Percentiles rank a stretch among this genome's conserved stretches.
Evolutionary conservation across 2,797 vertebrate species (phyloP).

Genomic region (Coregonus suidteri): DNA sequence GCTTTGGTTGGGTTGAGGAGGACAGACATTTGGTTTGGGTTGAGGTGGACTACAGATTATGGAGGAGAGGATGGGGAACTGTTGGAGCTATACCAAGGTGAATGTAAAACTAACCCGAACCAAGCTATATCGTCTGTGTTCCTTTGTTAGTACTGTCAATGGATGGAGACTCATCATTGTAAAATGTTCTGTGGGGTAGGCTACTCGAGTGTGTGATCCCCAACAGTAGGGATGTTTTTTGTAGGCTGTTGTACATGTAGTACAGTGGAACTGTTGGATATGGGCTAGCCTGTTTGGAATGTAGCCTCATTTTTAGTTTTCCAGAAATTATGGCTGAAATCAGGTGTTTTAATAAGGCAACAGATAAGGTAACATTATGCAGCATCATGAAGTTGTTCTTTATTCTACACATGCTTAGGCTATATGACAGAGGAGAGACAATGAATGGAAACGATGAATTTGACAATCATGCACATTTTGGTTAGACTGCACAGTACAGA

Average conservation of each 20-base stretch:
- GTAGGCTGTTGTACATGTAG: background rate
- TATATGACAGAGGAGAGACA: too few relatives aligned
- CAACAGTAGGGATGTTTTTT: background rate
- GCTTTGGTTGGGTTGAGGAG: background rate
- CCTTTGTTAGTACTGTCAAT: too few relatives aligned
- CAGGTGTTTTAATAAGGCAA: too few relatives aligned
- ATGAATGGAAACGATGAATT: background rate
- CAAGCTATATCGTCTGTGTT: too few relatives aligned
- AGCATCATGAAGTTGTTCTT: background rate
- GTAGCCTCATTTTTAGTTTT: background rate
- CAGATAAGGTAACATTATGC: too few relatives aligned
- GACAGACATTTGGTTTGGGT: background rate
- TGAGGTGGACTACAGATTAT: slow-evolving; percentile 56
- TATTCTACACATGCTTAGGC: background rate
- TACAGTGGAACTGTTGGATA: background rate
- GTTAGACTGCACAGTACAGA: background rate
- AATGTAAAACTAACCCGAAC: slow-evolving; percentile 1
- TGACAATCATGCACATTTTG: background rate
- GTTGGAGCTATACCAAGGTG: slow-evolving; percentile 74
- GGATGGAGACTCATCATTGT: background rate
- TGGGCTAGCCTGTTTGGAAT: background rate
- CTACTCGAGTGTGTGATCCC: background rate
- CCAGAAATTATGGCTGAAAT: too few relatives aligned
- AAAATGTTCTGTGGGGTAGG: background rate
- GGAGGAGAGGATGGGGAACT: slow-evolving; percentile 76